Base-by-base conservation (phyloP, 2,113 vertebrate genomes). In the Chloroceryle aenea region DNA sequence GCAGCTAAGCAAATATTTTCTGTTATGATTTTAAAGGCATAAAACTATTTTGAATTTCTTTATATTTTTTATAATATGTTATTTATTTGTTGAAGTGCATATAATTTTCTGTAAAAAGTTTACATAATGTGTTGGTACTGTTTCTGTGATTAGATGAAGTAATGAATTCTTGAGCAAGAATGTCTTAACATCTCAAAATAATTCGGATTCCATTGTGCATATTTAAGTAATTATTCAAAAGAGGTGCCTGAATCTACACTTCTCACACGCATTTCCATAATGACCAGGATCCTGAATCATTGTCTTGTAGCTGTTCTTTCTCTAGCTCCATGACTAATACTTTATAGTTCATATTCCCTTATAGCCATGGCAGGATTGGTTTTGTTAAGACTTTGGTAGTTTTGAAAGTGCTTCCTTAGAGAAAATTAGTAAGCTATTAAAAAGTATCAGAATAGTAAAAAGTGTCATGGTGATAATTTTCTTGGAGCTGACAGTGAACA, bases 401-500 rank as follows among this genome's bases (percentile, higher is more conserved):
- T 80, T 58, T 63, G 25, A 45, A 30, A 23, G 13, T 58, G 12
- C 5, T 2, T 36, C 10, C 30, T 66, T 17, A 47, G 23, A 43
- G 13, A 91, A 91, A 84, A 40, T 23, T 30, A 52, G 2, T 3
- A 77, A 47, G 6, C 2, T 47, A 29, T 32, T 69, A 34, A 84
- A 72, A 86, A 68, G 4, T 12, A 56, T 32, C 50, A 40, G 21
- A 53, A 56, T 7, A 40, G 4, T 30, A 67, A 67, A 92, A 72
- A 16, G 2, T 26, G 10, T 48, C 10, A 59, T 7, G 13, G 19
- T 67, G 12, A 15, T 77, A 4, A 58, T 62, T 29, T 63, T 93
- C 5, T 53, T 56, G 4, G 2, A 23, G 25, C 3, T 3, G 1
- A 20, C 19, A 36, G 8, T 25, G 34, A 55, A 6, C 47, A 53